Evolutionary conservation across 2,113 vertebrate species (phyloP).

Genomic region (Laticauda laticaudata): DNA sequence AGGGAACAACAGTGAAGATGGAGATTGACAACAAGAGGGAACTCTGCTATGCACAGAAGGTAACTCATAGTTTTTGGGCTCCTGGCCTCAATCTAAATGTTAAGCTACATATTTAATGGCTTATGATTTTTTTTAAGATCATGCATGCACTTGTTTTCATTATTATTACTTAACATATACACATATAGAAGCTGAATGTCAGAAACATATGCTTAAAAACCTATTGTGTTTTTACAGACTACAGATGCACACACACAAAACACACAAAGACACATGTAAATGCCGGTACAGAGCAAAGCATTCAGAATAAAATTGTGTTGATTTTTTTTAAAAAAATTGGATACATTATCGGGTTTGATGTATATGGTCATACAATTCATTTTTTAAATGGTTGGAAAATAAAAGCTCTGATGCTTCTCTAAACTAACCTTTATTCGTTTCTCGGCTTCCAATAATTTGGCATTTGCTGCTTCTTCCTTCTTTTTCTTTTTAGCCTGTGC

Average conservation of each 20-base stretch:
- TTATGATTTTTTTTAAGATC: not conserved
- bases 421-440: conserved; percentile 93
- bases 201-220: conserved; percentile 7
- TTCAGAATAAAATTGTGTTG: not conserved
- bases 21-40: not conserved
- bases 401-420: conserved; percentile 64
- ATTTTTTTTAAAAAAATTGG: not conserved
- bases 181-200: not conserved
- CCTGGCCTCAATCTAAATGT: not conserved
- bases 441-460: conserved; percentile 93
- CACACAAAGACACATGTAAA: conserved; percentile 30
- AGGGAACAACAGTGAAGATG: not conserved
- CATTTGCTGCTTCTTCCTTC: conserved; percentile 94
- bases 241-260: not conserved
- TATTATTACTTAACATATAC: rapidly evolving
- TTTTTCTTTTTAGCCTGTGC: conserved; percentile 93
- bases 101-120: not conserved
- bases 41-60: not conserved
- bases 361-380: conserved; percentile 9
- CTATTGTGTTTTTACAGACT: not conserved
- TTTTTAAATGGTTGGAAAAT: conserved; percentile 53
- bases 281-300: conserved; percentile 27
- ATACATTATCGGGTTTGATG: conserved; percentile 19
- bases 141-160: conserved; percentile 10
- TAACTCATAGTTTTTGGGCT: not conserved